Base-by-base conservation (phyloP, 1,140 invertebrate genomes). In the Condylostylus longicornis region DNA sequence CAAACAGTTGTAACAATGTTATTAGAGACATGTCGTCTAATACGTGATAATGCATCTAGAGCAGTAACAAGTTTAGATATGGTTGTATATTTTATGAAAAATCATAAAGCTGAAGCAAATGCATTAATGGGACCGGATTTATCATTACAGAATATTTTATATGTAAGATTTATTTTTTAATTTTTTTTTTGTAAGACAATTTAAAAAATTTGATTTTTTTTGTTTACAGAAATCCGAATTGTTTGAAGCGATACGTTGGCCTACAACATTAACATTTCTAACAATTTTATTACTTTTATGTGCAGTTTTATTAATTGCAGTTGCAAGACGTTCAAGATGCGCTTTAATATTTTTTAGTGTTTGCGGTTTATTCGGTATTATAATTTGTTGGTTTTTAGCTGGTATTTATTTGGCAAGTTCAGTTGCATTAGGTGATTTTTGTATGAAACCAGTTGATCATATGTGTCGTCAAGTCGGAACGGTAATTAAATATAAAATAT, bases 271-370 rank as follows among this genome's bases (percentile, higher is more conserved):
- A 70, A 76, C 72, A 30, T 67, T 84, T 20, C 67, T 85, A 38
- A 79, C 79, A 43, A 64, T 79, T 25, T 67, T 87, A 29, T 70
- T 86, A 42, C 68, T 85, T 32, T 70, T 87, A 22, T 85, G 82
- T 61, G 72, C 84, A 21, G 70, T 87, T 33, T 67, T 88, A 43
- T 68, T 87, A 38, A 80, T 84, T 50, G 84, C 82, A 33, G 77
- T 87, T 33, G 79, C 78, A 34, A 66, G 80, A 43, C 77, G 84
- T 53, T 86, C 81, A 7, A 68, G 83, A 47, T 84, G 82, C 61
- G 76, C 80, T 15, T 67, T 87, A 32, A 86, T 88, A 49, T 78
- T 81, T 67, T 84, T 70, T 42, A 62, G 58, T 28, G 81, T 84
- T 23, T 77, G 82, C 49, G 82, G 81, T 22, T 62, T 87, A 22